Base-by-base conservation (phyloP, 2,113 vertebrate species). In the Sinocyclocheilus anophthalmus region DNA sequence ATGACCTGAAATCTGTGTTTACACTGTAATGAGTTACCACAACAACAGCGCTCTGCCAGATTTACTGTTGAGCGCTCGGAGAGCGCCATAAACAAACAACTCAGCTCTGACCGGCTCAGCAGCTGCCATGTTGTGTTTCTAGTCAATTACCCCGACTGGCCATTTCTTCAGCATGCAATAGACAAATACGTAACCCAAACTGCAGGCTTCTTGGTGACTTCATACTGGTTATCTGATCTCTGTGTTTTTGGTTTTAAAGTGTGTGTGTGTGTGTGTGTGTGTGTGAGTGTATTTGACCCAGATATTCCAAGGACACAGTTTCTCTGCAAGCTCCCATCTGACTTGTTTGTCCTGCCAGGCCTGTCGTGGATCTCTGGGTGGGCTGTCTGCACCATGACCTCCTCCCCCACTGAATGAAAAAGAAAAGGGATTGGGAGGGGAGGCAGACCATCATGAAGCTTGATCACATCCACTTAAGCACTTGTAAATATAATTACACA, bases 11-110 rank as follows among this genome's bases (percentile, higher is more conserved):
- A 65, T 67, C 61, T 87, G 83, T 93, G 91, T 93, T 95, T 92
- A 87, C 84, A 8, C 76, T 87, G 90, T 91, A 92, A 93, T 94
- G 92, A 92, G 67, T 87, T 67, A 39, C 90, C 86, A 92, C 89
- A 90, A 88, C 72, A 79, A 83, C 77, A 78, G 83, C 90, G n/a
- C 37, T 26, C 59, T 81, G 59, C 59, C 16, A 81, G 22, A 65
- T 65, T 26, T 65, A 81, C 72, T 26, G 1, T n/a, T 50, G 4
- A 11, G 13, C 3, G 3, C 20, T 61, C 3, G 45, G 20, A 39
- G 42, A 75, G 77, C n/a, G n/a, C 42, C 55, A 69, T 50, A 76
- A 65, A 63, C 26, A 76, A 50, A 48, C 53, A 80, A 39, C 53
- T 39, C 39, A 82, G 39, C 48, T 65, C 70, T 20, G 30, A 50